Percentiles rank a stretch among this genome's conserved stretches.
These are phyloP conservation scores for Malthinus seriepunctatus DNA, from an alignment of 2,888 invertebrate genomes.

Conservation along the genomic window DNA sequence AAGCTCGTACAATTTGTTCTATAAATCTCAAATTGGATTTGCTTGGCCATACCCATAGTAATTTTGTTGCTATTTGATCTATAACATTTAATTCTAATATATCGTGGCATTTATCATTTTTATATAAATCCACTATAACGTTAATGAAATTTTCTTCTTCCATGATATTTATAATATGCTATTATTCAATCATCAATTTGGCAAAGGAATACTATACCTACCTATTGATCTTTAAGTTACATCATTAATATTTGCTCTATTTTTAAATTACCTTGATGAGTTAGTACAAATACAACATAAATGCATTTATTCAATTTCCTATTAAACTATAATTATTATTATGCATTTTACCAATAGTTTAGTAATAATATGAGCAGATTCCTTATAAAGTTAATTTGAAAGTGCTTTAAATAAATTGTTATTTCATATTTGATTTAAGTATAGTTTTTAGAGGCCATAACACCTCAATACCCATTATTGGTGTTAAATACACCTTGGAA, in stretches of 20 bases:
- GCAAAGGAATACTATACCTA: slow-evolving; percentile 8
- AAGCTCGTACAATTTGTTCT: slow-evolving; percentile 52
- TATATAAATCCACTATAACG: slow-evolving; percentile 52
- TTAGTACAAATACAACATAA: too few relatives aligned
- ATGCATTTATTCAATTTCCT: too few relatives aligned
- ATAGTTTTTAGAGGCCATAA: too few relatives aligned
- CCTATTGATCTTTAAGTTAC: background rate
- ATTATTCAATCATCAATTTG: background rate
- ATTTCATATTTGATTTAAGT: too few relatives aligned
- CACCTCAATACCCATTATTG: too few relatives aligned
- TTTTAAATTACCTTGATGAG: slow-evolving; percentile 11
- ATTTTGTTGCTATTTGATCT: slow-evolving; percentile 46
- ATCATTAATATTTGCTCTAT: background rate
- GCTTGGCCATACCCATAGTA: slow-evolving; percentile 78
- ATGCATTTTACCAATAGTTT: too few relatives aligned
- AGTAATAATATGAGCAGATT: too few relatives aligned
- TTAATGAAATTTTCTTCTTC: slow-evolving; percentile 53
- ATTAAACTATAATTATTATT: too few relatives aligned
- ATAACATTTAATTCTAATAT: slow-evolving; percentile 56
- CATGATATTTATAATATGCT: slow-evolving; percentile 30
- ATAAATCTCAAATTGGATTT: slow-evolving; percentile 66
- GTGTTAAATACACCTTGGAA: too few relatives aligned
- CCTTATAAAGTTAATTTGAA: too few relatives aligned
- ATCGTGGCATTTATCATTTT: slow-evolving; percentile 54
- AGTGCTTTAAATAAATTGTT: too few relatives aligned